phyloP scores from a whole-genome alignment of 2,113 vertebrate species.

The Sebastes fasciatus region DNA sequence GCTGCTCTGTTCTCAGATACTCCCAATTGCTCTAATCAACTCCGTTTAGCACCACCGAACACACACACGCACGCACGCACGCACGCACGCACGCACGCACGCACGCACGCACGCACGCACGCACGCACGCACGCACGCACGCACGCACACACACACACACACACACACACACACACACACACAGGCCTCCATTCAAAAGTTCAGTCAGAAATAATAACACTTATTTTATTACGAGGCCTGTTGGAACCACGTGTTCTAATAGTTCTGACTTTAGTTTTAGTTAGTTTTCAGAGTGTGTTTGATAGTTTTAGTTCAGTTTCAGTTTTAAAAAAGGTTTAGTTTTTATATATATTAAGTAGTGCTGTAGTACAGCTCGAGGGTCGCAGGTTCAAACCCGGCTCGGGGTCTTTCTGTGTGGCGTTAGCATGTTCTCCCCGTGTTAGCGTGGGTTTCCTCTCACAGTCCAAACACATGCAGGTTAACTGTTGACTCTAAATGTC shows the following conservation, averaged over 20 bases:
- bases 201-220: slow-evolving; percentile 82
- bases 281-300: too few relatives aligned
- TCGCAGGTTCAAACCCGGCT: too few relatives aligned
- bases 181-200: slow-evolving; percentile 61
- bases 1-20: slow-evolving; percentile 80
- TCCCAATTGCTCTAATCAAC: slow-evolving; percentile 84
- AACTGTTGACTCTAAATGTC: too few relatives aligned
- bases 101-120: slow-evolving; percentile 1
- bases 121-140: slow-evolving; percentile 13
- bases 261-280: too few relatives aligned
- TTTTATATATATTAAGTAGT: too few relatives aligned
- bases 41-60: slow-evolving; percentile 77
- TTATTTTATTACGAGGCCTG: slow-evolving; percentile 75
- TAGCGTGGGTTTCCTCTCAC: too few relatives aligned
- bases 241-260: slow-evolving; percentile 32
- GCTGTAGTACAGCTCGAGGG: too few relatives aligned
- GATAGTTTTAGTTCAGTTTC: too few relatives aligned
- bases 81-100: not conserved
- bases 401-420: too few relatives aligned
- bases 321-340: too few relatives aligned
- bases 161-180: slow-evolving; percentile 3
- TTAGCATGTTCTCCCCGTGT: too few relatives aligned
- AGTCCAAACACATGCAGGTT: too few relatives aligned
- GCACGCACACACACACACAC: not conserved
- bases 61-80: slow-evolving; percentile 15